Conservation (phyloP, 2,888 invertebrate species). For the Sceliomorpha sp. region DNA sequence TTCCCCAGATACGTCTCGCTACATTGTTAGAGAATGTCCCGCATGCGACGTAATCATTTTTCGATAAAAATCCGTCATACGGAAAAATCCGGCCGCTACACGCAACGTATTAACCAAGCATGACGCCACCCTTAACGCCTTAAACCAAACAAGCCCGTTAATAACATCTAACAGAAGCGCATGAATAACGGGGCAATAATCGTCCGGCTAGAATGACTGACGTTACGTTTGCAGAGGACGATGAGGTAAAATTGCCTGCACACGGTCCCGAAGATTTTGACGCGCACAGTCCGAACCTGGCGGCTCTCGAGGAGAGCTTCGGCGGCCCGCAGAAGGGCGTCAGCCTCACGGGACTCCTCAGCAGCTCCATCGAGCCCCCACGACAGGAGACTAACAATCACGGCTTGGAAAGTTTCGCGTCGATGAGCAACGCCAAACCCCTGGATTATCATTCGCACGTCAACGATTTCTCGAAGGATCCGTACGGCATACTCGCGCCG, state of each 20-base stretch:
- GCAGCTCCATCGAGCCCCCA: slow-evolving; percentile 35
- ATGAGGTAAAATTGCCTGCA: slow-evolving; percentile 51
- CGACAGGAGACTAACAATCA: slow-evolving; percentile 23
- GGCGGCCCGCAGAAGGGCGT: slow-evolving; percentile 59
- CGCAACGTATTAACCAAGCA: slow-evolving; percentile 20
- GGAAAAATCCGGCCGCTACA: slow-evolving; percentile 1
- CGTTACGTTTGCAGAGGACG: slow-evolving; percentile 77
- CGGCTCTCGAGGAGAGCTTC: slow-evolving; percentile 64
- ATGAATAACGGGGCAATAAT: neutral
- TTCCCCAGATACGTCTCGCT: neutral
- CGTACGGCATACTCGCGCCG: slow-evolving; percentile 12
- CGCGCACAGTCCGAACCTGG: slow-evolving; percentile 45
- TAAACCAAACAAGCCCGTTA: slow-evolving; percentile 3
- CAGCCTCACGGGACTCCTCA: slow-evolving; percentile 26
- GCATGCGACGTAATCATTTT: slow-evolving; percentile 7
- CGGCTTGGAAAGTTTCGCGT: slow-evolving; percentile 19
- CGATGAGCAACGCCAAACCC: slow-evolving; percentile 22
- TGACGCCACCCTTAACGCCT: slow-evolving; percentile 14
- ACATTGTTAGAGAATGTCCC: neutral
- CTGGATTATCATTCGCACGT: slow-evolving; percentile 18
- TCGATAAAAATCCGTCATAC: neutral
- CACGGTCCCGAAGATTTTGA: slow-evolving; percentile 55
- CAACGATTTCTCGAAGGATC: neutral
- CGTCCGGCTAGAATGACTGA: slow-evolving; percentile 67
- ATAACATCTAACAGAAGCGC: neutral